Conservation (phyloP, 2,888 invertebrate species). For the Cepaea hortensis region DNA sequence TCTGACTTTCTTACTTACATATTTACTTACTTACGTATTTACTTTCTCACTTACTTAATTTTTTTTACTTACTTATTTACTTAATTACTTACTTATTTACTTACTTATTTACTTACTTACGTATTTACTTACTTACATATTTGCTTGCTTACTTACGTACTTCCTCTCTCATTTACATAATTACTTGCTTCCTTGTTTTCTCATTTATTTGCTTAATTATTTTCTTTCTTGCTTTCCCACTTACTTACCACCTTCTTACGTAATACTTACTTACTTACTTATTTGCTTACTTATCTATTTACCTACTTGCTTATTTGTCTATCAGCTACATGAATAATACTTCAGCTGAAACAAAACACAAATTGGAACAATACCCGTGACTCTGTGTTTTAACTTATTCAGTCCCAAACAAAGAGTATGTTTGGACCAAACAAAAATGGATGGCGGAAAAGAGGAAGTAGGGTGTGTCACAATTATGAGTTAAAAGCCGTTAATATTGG, state of each 20-base stretch:
- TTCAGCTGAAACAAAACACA: too few relatives aligned
- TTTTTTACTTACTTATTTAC: not conserved
- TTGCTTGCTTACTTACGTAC: not conserved
- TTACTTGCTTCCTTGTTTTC: not conserved
- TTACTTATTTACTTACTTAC: not conserved
- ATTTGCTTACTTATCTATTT: too few relatives aligned
- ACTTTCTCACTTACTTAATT: not conserved
- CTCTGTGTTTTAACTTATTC: too few relatives aligned
- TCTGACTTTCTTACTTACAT: too few relatives aligned
- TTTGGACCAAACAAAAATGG: too few relatives aligned
- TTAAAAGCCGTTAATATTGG: too few relatives aligned
- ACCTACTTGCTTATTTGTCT: too few relatives aligned
- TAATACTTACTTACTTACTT: too few relatives aligned
- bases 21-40: not conserved
- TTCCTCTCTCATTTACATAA: not conserved
- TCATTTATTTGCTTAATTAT: not conserved
- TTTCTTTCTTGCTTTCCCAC: not conserved
- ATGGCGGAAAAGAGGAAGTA: too few relatives aligned
- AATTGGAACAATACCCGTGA: too few relatives aligned
- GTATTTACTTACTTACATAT: not conserved
- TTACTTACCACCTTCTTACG: not conserved
- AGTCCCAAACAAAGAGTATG: too few relatives aligned
- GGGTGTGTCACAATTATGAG: too few relatives aligned
- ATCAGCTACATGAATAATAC: not conserved
- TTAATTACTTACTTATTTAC: not conserved